Evolutionary conservation across 1,140 invertebrate species (phyloP), one percentile per base, ranked within the genome.

Genomic region (Drosophila sp.): DNA sequence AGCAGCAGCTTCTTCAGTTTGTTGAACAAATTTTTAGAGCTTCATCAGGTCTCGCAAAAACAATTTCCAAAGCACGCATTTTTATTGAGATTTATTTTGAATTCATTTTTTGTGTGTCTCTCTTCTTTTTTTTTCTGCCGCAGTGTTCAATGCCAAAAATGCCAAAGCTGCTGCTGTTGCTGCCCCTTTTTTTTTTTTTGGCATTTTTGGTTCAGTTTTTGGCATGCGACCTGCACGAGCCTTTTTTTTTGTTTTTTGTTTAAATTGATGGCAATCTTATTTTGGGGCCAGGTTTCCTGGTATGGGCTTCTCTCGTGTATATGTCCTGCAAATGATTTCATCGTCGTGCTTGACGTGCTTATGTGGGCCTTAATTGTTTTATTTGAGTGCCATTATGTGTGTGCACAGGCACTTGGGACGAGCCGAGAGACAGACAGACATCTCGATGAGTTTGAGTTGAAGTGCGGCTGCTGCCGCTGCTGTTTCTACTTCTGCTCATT

Each of bases 31-130:
- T 41, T 57, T 60, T 55, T 61, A 47, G 27, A 64, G 40, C 60
- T 40, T 30, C 27, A n/a, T 44, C 60, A 30, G 29, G 47, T 74
- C 73, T 72, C 60, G 33, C 72, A 17, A 17, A 17, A 17, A 17
- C 17, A 58, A 73, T 74, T 69, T 76, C 40, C 74, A 70, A 76
- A 71, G 76, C 83, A 87, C 84, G 84, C 73, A 89, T 89, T 89
- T 83, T 83, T 89, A 80, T 87, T 89, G 65, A 89, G 84, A 84
- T 80, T 87, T 87, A 89, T 87, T 87, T 87, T 87, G 84, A 80
- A 80, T 89, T 83, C 41, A 80, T 80, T 77, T 83, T 54, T 60
- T 47, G 61, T 64, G 5, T 61, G 54, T 66, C 70, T 70, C 7
- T 62, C 1, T 44, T 61, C 33, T 64, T 71, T 57, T 69, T 25